A percentile compares a stretch with the other conserved stretches of the same genome.
phyloP scores from a whole-genome alignment of 1,140 invertebrate species.

The Drosophila nebulosa region DNA sequence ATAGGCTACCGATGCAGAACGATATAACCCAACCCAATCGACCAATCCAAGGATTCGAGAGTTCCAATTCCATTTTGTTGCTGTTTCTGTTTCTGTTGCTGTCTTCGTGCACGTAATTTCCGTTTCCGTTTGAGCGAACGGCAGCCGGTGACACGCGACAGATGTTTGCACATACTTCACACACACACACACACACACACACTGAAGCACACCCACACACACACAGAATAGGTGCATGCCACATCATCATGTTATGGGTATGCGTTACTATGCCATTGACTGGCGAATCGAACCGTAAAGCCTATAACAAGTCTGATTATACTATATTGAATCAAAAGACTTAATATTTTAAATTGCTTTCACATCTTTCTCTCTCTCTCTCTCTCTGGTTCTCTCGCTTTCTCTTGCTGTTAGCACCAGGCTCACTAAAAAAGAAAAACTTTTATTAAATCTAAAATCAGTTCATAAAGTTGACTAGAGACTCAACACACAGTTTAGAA shows the following conservation, averaged over 20 bases:
- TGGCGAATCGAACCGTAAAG: slow-evolving; percentile 64
- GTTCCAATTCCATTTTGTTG: slow-evolving; percentile 16
- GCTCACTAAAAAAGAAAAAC: too few relatives aligned
- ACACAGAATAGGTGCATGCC: slow-evolving; percentile 14
- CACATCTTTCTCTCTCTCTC: slow-evolving; percentile 32
- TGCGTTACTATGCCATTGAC: slow-evolving; percentile 60
- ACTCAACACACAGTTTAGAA: too few relatives aligned
- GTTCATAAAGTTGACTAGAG: too few relatives aligned
- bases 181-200: not conserved
- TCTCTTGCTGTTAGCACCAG: too few relatives aligned
- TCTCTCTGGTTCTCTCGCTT: not conserved
- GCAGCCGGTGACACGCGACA: slow-evolving; percentile 72
- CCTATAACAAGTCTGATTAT: slow-evolving; percentile 71
- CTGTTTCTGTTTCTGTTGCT: slow-evolving; percentile 56
- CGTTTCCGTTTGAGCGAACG: slow-evolving; percentile 74
- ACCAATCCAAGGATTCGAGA: not conserved
- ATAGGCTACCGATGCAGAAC: slow-evolving; percentile 48
- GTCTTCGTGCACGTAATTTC: slow-evolving; percentile 72
- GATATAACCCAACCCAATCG: slow-evolving; percentile 7
- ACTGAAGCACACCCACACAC: not conserved
- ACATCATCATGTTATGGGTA: not conserved
- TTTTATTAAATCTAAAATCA: too few relatives aligned
- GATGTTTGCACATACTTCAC: slow-evolving; percentile 71
- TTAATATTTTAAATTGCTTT: slow-evolving; percentile 73
- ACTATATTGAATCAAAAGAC: slow-evolving; percentile 57